Conservation (phyloP, 1,140 invertebrate species). For the Drosophila punjabiensis region DNA sequence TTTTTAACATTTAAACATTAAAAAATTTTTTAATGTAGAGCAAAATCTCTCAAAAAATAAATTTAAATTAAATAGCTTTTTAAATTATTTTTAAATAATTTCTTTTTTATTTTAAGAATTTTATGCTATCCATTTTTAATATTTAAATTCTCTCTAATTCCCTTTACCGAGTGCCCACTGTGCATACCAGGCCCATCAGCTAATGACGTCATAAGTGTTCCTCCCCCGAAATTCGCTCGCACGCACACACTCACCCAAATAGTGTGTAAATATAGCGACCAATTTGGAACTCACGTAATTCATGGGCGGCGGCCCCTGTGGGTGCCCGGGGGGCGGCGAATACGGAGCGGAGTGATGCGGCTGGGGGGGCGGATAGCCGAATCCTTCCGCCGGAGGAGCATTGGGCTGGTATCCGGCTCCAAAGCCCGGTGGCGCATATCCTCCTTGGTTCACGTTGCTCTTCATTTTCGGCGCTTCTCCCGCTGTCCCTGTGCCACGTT, state of each 20-base stretch:
- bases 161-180: neutral
- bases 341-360: constrained; percentile 15
- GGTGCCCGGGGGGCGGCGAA: constrained; percentile 17
- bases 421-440: constrained; percentile 72
- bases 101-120: no score
- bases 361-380: constrained; percentile 41
- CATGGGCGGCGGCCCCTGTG: constrained; percentile 30
- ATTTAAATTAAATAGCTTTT: no score
- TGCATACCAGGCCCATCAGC: neutral
- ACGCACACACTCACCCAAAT: neutral
- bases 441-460: constrained; percentile 74
- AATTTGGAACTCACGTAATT: constrained; percentile 51
- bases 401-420: constrained; percentile 66
- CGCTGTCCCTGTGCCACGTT: constrained; percentile 19
- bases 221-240: constrained; percentile 4
- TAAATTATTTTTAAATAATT: no score
- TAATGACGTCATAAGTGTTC: constrained; percentile 5
- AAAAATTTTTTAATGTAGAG: no score
- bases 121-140: no score
- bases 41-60: no score
- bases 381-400: constrained; percentile 65
- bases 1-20: no score
- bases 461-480: constrained; percentile 34
- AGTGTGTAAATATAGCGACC: neutral
- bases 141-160: neutral